Evolutionary conservation across 2,797 vertebrate genomes (phyloP).

Genomic region (Falco naumanni): DNA sequence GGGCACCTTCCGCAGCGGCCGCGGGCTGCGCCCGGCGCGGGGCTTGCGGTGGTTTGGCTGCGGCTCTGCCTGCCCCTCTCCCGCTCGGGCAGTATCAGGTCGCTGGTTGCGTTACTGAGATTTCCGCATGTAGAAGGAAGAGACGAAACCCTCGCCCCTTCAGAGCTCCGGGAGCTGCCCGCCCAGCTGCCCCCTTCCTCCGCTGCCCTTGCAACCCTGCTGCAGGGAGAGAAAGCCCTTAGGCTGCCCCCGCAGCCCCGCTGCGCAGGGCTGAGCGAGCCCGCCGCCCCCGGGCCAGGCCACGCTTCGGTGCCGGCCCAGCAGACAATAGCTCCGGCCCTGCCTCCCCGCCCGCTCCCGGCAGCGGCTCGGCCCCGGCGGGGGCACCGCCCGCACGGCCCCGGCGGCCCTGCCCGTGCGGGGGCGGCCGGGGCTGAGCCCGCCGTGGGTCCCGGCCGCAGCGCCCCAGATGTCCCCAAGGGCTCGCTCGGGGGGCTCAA

Average conservation of each 20-base stretch:
- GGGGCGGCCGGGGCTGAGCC: background rate
- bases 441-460: background rate
- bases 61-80: background rate
- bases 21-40: background rate
- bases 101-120: background rate
- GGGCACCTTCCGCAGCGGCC: background rate
- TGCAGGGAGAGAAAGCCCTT: background rate
- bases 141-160: background rate
- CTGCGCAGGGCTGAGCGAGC: background rate
- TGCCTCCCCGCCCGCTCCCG: background rate
- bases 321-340: constrained; percentile 27
- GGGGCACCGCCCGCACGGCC: background rate
- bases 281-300: background rate
- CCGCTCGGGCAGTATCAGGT: background rate
- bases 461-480: background rate
- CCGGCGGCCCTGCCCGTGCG: background rate
- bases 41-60: background rate
- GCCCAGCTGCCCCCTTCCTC: background rate
- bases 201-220: background rate
- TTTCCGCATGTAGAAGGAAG: background rate
- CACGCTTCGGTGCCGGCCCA: background rate
- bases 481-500: background rate
- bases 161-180: background rate
- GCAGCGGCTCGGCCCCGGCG: background rate
- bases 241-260: background rate